Percentiles rank a stretch among this genome's conserved stretches.
Evolutionary conservation across 2,888 invertebrate genomes (phyloP).

Genomic region (Dione juno): DNA sequence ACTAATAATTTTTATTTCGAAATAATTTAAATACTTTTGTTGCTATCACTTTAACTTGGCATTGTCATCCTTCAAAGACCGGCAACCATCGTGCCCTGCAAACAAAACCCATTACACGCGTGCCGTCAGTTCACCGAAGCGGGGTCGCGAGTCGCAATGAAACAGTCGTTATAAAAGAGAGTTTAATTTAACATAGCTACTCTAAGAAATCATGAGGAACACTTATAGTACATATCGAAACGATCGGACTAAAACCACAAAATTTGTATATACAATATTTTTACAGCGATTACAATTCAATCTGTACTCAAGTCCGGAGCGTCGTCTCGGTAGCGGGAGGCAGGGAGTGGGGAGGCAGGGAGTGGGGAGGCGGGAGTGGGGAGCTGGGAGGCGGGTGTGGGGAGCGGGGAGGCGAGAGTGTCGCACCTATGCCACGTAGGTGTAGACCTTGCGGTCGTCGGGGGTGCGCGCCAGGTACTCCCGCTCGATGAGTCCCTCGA

Average conservation of each 20-base stretch:
- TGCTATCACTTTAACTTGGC: constrained; percentile 78
- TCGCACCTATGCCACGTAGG: constrained; percentile 93
- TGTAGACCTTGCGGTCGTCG: constrained; percentile 98
- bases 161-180: constrained; percentile 70
- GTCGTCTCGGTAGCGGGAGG: constrained; percentile 26
- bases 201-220: constrained; percentile 70
- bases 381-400: neutral
- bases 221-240: constrained; percentile 72
- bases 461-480: constrained; percentile 99
- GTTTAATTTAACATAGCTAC: constrained; percentile 74
- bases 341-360: neutral
- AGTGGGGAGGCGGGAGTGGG: neutral
- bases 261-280: constrained; percentile 70
- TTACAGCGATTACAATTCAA: constrained; percentile 53
- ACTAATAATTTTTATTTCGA: constrained; percentile 80
- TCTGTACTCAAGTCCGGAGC: constrained; percentile 43
- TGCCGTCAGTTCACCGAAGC: neutral
- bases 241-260: constrained; percentile 67
- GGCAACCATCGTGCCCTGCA: constrained; percentile 72
- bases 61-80: constrained; percentile 66
- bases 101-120: constrained; percentile 62
- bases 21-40: constrained; percentile 81
- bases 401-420: constrained; percentile 1
- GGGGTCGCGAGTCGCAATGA: constrained; percentile 47
- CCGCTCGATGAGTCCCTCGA: constrained; percentile 99